phyloP scores from a whole-genome alignment of 2,113 vertebrate species.

The Odocoileus hemionus region DNA sequence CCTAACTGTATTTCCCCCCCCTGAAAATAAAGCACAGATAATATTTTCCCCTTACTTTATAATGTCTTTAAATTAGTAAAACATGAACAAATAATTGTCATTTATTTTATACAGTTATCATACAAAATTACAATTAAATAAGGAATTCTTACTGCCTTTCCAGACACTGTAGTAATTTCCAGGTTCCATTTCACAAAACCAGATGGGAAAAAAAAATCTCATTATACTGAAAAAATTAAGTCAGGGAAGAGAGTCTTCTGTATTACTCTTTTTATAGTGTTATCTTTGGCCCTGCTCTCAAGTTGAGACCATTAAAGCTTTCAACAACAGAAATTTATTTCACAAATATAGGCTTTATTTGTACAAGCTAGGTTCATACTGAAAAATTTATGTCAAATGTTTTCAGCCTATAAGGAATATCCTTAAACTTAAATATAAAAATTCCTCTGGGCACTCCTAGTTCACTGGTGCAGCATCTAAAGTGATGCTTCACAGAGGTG shows the following conservation, averaged over 20 bases:
- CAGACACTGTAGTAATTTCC: constrained; percentile 17
- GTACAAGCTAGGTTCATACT: background rate
- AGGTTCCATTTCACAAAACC: constrained; percentile 27
- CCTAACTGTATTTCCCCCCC: background rate
- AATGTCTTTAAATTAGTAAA: constrained; percentile 38
- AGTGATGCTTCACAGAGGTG: background rate
- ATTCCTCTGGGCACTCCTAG: background rate
- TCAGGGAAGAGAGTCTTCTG: background rate
- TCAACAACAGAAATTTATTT: constrained; percentile 36
- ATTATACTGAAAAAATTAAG: constrained; percentile 61
- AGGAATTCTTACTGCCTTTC: background rate
- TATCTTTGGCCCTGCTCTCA: constrained; percentile 43
- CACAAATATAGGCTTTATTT: constrained; percentile 31
- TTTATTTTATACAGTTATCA: constrained; percentile 44
- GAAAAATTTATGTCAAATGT: background rate
- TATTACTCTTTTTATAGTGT: constrained; percentile 51
- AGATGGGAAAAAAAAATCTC: constrained; percentile 45
- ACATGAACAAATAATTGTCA: constrained; percentile 34
- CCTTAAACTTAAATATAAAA: constrained; percentile 27
- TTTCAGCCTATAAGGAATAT: background rate
- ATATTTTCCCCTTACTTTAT: background rate
- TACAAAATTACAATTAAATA: constrained; percentile 41
- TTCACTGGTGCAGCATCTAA: background rate
- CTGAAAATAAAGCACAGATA: background rate
- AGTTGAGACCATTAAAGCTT: constrained; percentile 8